phyloP scores from a whole-genome alignment of 2,797 vertebrate genomes.

The Phrynocephalus vlangalii region DNA sequence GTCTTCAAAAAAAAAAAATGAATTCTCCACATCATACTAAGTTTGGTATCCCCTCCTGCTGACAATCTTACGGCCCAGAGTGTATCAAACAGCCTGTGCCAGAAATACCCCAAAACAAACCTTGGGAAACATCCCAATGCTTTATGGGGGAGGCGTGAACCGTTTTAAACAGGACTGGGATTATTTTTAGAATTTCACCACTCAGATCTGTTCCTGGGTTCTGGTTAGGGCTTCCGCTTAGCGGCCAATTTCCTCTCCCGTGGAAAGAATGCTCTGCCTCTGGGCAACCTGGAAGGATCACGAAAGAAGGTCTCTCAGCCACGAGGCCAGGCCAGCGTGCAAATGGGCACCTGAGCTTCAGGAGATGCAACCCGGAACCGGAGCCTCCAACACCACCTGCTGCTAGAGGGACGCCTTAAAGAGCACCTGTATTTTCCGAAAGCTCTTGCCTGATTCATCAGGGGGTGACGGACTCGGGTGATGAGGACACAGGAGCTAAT shows the following conservation, averaged over 20 bases:
- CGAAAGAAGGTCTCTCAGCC: slow-evolving; percentile 52
- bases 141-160: background rate
- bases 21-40: background rate
- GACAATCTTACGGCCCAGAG: background rate
- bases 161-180: slow-evolving; percentile 21
- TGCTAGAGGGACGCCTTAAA: background rate
- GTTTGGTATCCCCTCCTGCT: no score
- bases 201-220: background rate
- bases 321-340: slow-evolving; percentile 58
- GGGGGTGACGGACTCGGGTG: background rate
- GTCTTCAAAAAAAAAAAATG: background rate
- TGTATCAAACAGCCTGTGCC: background rate
- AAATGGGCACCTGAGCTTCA: slow-evolving; percentile 69
- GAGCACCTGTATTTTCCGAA: background rate
- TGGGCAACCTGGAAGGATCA: slow-evolving; percentile 65
- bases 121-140: background rate
- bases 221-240: slow-evolving; percentile 39
- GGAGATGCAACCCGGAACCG: slow-evolving; percentile 41
- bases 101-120: background rate
- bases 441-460: background rate
- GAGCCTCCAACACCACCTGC: no score
- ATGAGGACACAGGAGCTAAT: background rate
- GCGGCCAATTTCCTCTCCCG: slow-evolving; percentile 72
- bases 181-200: slow-evolving; percentile 5
- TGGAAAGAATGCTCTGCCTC: slow-evolving; percentile 71